Percentiles rank a stretch among this genome's conserved stretches.
Evolutionary conservation across 2,113 vertebrate genomes (phyloP).

Genomic region (Anolis carolinensis): DNA sequence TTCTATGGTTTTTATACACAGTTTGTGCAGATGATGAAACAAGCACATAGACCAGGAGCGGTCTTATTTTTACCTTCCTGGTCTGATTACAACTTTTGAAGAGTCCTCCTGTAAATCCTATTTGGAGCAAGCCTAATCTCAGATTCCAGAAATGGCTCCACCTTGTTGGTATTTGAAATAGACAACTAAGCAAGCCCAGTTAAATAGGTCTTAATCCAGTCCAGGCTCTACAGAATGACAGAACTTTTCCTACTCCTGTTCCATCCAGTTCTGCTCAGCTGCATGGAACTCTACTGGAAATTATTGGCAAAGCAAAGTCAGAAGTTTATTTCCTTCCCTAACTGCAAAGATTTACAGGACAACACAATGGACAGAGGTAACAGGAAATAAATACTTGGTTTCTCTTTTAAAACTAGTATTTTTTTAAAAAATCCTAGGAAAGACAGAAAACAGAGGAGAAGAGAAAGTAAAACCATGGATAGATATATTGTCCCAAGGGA

Average conservation of each 20-base stretch:
- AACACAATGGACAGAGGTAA: slow-evolving; percentile 47
- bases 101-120: neutral
- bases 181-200: neutral
- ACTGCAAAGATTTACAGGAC: slow-evolving; percentile 27
- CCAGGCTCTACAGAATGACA: slow-evolving; percentile 33
- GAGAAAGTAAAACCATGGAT: neutral
- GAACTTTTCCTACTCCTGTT: neutral
- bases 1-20: neutral
- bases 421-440: too few species aligned
- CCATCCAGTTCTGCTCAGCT: slow-evolving; percentile 27
- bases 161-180: neutral
- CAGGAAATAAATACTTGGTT: slow-evolving; percentile 50
- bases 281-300: slow-evolving; percentile 31
- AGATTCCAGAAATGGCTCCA: neutral
- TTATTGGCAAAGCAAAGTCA: slow-evolving; percentile 32
- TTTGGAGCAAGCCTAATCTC: neutral
- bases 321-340: neutral
- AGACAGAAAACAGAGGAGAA: slow-evolving; percentile 42
- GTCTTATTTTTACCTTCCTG: neutral
- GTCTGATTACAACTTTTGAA: neutral
- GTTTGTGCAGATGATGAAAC: neutral
- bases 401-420: too few species aligned
- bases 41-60: too few species aligned
- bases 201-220: neutral
- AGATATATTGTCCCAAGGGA: slow-evolving; percentile 29